Evolutionary conservation across 2,797 vertebrate species (phyloP).

Genomic region (Chaunax sp.): DNA sequence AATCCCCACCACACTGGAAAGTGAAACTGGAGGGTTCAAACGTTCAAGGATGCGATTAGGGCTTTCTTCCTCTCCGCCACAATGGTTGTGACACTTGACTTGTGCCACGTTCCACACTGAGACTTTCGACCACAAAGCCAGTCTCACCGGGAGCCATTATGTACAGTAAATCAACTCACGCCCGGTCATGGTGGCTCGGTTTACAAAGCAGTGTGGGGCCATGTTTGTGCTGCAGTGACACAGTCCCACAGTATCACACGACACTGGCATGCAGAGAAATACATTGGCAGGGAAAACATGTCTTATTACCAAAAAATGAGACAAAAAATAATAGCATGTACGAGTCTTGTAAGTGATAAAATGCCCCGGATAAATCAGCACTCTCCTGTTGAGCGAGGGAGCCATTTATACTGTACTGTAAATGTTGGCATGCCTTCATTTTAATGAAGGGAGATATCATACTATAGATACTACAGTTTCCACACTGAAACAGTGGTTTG

Average conservation of each 20-base stretch:
- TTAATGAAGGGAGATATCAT: no score
- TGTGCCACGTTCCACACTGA: conserved; percentile 43
- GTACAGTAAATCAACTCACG: conserved; percentile 66
- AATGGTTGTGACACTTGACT: conserved; percentile 63
- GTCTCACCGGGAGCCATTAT: conserved; percentile 57
- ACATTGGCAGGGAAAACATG: not conserved
- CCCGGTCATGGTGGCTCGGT: conserved; percentile 33
- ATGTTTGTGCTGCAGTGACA: conserved; percentile 28
- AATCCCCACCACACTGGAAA: conserved; percentile 56
- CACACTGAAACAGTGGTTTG: conserved; percentile 14
- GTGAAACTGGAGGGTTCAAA: conserved; percentile 68
- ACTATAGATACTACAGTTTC: not conserved
- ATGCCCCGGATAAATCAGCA: not conserved
- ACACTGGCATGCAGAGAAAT: no score
- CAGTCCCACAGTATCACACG: conserved; percentile 14
- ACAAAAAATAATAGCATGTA: not conserved
- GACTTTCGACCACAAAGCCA: conserved; percentile 54
- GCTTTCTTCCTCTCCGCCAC: conserved; percentile 32
- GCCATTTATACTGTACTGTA: not conserved
- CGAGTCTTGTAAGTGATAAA: conserved; percentile 1
- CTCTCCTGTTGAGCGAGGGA: not conserved
- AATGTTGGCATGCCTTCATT: not conserved
- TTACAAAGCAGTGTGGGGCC: conserved; percentile 47
- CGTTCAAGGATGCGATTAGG: conserved; percentile 72
- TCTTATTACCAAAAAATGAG: conserved; percentile 13